phyloP scores from a whole-genome alignment of 2,888 invertebrate species.

The Minunthozetes semirufus region DNA sequence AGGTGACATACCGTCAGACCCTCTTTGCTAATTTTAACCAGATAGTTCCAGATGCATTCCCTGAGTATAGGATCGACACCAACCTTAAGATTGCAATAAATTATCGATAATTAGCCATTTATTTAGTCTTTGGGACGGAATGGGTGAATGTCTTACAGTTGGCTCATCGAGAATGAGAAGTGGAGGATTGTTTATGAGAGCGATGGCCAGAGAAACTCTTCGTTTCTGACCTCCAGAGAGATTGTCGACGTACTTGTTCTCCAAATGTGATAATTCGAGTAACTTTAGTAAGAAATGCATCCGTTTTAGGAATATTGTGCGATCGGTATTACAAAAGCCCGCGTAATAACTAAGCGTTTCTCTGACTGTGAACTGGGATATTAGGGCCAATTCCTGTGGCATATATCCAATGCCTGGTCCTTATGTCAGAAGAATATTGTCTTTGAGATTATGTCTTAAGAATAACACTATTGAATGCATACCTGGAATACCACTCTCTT shows the following conservation, averaged over 20 bases:
- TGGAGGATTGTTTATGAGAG: conserved; percentile 86
- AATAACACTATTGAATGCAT: conserved; percentile 50
- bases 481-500: conserved; percentile 82
- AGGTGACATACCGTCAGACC: conserved; percentile 27
- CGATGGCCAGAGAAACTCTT: conserved; percentile 82
- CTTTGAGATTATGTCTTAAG: background rate
- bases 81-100: background rate
- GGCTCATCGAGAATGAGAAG: conserved; percentile 76
- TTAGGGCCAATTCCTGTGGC: conserved; percentile 59
- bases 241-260: conserved; percentile 29
- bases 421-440: background rate
- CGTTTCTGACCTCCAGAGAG: conserved; percentile 74
- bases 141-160: background rate
- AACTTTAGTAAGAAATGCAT: conserved; percentile 49
- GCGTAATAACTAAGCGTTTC: conserved; percentile 50
- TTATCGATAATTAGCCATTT: background rate
- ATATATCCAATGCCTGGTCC: conserved; percentile 90
- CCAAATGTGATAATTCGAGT: conserved; percentile 48
- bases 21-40: conserved; percentile 32
- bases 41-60: conserved; percentile 35
- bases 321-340: conserved; percentile 47
- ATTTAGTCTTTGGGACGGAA: too few species aligned
- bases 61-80: conserved; percentile 36
- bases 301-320: conserved; percentile 42
- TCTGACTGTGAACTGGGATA: conserved; percentile 46